Base-by-base conservation (phyloP, 1,140 invertebrate genomes). In the Scaptomyza montana region DNA sequence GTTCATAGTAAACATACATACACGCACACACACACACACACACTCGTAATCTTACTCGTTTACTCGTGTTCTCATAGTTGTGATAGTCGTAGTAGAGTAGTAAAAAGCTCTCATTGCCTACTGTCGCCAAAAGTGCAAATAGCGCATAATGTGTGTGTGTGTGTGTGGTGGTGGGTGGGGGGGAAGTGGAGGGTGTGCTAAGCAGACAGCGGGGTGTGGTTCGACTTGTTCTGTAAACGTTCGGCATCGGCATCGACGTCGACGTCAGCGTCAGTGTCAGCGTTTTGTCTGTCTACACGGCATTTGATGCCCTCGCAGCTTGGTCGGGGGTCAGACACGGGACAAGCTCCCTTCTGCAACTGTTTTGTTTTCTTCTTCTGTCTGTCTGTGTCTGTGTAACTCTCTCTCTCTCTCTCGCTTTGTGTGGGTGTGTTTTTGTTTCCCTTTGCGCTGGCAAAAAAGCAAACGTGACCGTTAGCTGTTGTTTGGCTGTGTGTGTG, bases 381-480 rank as follows among this genome's bases (percentile, higher is more conserved):
- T 57, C 33, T 43, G 12, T 10, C 36, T 54, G 21, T 25, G 7
- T 55, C 10, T 51, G 8, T n/a, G 8, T 46, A 10, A 10, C 19
- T 12, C 39, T 41, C 39, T n/a, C 39, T n/a, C 39, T 43, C 12
- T 1, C 39, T n/a, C 39, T n/a, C 39, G 1, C 36, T 51, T 36
- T 36, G 45, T 53, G n/a, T 5, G 19, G 45, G 13, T 68, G 39
- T 54, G 46, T 60, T 47, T 57, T 19, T 16, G 9, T 60, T 21
- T 43, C 25, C 25, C 43, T 57, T 30, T 6, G 30, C 16, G 16
- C 16, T 33, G 30, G 30, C 30, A 33, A 33, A 62, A 73, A 73
- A 73, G 69, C 70, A 73, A 67, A 73, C 61, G 70, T 73, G 63
- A 61, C 63, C 63, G 56, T 49, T 60, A 60, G 39, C n/a, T n/a